Base-by-base conservation (phyloP, 1,140 invertebrate genomes). In the Drosophila ercepeae region DNA sequence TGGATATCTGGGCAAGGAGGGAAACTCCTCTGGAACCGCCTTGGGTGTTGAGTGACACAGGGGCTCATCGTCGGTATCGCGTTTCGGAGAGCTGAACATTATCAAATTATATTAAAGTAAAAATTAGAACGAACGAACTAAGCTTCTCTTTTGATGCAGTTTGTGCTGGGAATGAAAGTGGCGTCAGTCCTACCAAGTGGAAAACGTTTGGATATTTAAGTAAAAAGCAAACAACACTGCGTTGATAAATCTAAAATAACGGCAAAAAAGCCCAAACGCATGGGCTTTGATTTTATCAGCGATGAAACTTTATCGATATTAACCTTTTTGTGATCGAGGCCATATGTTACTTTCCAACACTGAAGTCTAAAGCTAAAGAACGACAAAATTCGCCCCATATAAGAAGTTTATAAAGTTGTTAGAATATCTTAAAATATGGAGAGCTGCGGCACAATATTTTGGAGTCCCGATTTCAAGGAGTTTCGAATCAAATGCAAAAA, bases 31-130 rank as follows among this genome's bases (percentile, higher is more conserved):
- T 5, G 9, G 4, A 0, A 2, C 16, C 6, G 9, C 4, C 4
- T 13, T 52, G 4, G 63, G 46, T 2, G 63, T 65, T 8, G 63
- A 65, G 16, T 52, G 63, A 13, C 21, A 45, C 16, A 36, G 4
- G 3, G 41, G 29, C 13, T 13, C 59, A 4, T 9, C 50, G 0
- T 4, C 16, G 3, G 4, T 19, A 4, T 6, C 16, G 4, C 2
- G 1, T 1, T 7, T 9, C 8, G 18, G 11, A n/a, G 25, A 7
- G n/a, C 4, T 9, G 8, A 18, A 16, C 58, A 58, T 57, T 1
- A 21, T 41, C 3, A 32, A 32, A 11, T 32, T n/a, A 0, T 4
- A 11, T 1, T 32, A 32, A 32, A 3, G 11, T 3, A 4, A 3
- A 32, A 32, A 32, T 32, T 27, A 9, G 8, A 2, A 27, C n/a